Base-by-base conservation (phyloP, 2,113 vertebrate genomes). In the Pituophis catenifer region DNA sequence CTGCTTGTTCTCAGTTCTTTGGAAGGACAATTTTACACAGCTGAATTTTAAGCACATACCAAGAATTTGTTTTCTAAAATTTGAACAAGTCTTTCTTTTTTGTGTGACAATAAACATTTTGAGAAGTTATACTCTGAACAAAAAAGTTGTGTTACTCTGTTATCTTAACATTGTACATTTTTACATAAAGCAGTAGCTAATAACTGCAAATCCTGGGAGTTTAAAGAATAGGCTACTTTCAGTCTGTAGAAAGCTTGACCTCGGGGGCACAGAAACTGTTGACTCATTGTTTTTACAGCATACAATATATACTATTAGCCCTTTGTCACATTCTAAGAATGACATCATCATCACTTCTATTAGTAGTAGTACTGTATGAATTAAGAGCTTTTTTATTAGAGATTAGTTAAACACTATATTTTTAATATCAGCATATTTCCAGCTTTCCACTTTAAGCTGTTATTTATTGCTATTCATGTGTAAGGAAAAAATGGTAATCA, bases 261-360 rank as follows among this genome's bases (percentile, higher is more conserved):
- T 97, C 95, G 92, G 92, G 96, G 96, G 96, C 96, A 95, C 81
- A 97, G 96, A 97, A 97, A 97, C 96, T 97, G 97, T 97, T 97
- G 96, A 97, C 95, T 97, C 96, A 97, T 97, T 97, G 96, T 97
- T 97, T 97, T 97, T 96, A 95, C 95, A 96, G 96, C 96, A 95
- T 81, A 70, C 65, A 70, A 29, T 70, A 81, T 96, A 95, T 97
- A 96, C 96, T 97, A 96, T 97, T 95, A 96, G 95, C 95, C 93
- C 96, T 97, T 96, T 97, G 96, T 97, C 96, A 97, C 96, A 96
- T 97, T 95, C 96, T 96, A 92, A 94, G 96, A 95, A 96, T 97
- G 95, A 97, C 97, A 97, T 97, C 94, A 97, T 96, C 94, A 93
- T 95, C 95, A 95, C 95, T 95, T 95, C 96, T 97, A 92, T 96